Base-by-base conservation (phyloP, 2,888 invertebrate species). In the Mesorhabditis sp. region DNA sequence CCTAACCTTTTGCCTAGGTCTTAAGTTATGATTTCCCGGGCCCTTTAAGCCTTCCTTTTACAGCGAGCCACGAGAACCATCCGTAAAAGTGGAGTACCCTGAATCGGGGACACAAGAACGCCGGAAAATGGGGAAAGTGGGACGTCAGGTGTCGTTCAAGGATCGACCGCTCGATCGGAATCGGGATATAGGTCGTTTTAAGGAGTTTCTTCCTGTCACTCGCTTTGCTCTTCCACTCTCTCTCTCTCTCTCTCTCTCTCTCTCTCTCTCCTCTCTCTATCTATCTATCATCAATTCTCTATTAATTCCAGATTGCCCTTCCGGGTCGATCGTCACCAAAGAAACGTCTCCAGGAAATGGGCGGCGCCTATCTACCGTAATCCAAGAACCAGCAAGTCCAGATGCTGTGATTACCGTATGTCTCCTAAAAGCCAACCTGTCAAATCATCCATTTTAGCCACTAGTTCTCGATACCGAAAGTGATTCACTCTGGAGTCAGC, bases 341-440 rank as follows among this genome's bases (percentile, higher is more conserved):
- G n/a, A 50, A 50, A n/a, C 7, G 58, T 50, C 58, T 13, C 58
- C 58, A 50, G 10, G 7, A 50, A n/a, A 13, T 50, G 7, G n/a
- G 7, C 58, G 58, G n/a, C 58, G 58, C 7, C 58, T 50, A 13
- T 50, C 58, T n/a, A 50, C 58, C 7, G 58, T 50, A n/a, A 50
- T 50, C 58, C 58, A 50, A 50, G 58, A 50, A n/a, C 58, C 58
- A n/a, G 58, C 7, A n/a, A 50, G 58, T n/a, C 58, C 58, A 50
- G 58, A 50, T 50, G n/a, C 58, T 13, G n/a, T 13, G n/a, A 50
- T n/a, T 50, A 50, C 58, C 10, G 58, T 50, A 50, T 13, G 58
- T 28, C 28, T 28, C 28, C 28, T 28, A 28, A 28, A 28, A 28
- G 28, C 28, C 28, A 28, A 28, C 28, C 28, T 28, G 28, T 28